Evolutionary conservation across 2,888 invertebrate genomes (phyloP), one percentile per base, ranked within the genome.

Genomic region (Drosophila rellima): DNA sequence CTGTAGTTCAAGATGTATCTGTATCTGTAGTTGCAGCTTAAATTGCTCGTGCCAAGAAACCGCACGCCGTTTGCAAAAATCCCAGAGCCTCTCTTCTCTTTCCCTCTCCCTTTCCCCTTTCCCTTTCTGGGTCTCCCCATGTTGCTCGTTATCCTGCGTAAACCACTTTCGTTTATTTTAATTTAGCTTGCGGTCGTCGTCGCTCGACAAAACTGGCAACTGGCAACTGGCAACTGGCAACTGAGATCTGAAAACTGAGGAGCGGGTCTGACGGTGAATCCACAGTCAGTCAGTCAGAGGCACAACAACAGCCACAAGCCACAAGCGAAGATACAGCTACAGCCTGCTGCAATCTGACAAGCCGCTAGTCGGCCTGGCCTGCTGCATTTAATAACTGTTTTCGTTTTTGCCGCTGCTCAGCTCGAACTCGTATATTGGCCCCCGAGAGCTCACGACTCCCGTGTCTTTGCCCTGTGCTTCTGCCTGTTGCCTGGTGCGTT

Each of bases 101-200:
- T 44, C 20, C 33, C 33, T 6, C n/a, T 31, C 37, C 33, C 35
- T 5, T 54, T 10, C 6, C 11, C 55, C n/a, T 20, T 10, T 18
- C 10, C 31, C 17, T 33, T n/a, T 26, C 51, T 15, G 20, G 15
- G 29, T 23, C 51, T 6, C 40, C 44, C 10, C 17, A 39, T 15
- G 26, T 39, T 42, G 51, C 56, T 66, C 67, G 70, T 86, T 82
- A 82, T 82, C 82, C 82, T 87, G 68, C 65, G 65, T 55, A 81
- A 86, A 89, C 87, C 87, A 86, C 86, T 86, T 86, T 86, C 86
- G 89, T 86, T 86, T 86, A 86, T 86, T 86, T 86, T 86, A 86
- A 86, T 86, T 86, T 86, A 73, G 63, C 72, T 74, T 88, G 88
- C 78, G 88, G 89, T 89, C 70, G 48, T 52, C 69, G 47, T 29